Conservation (phyloP, 2,797 vertebrate species). For the Enteromius viviparus region DNA sequence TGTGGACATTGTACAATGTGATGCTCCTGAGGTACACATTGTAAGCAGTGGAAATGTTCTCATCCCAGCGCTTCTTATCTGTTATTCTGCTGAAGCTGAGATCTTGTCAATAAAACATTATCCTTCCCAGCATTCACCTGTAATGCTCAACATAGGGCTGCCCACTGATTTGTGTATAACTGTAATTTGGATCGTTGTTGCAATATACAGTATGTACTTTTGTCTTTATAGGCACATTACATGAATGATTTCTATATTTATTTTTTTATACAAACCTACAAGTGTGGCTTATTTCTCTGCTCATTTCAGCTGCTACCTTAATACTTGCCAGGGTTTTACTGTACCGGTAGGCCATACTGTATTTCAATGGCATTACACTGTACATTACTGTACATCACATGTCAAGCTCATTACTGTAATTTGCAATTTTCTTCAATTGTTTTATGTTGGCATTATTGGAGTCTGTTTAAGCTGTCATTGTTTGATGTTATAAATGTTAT, state of each 20-base stretch:
- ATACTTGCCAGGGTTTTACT: not conserved
- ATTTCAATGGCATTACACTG: conserved; percentile 24
- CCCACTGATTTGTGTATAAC: conserved; percentile 45
- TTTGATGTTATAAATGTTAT: not conserved
- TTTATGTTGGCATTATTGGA: not conserved
- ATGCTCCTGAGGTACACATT: conserved; percentile 2
- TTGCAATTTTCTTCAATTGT: not conserved
- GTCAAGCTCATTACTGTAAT: conserved; percentile 9
- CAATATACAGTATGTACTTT: conserved; percentile 22
- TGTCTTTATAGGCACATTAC: conserved; percentile 7
- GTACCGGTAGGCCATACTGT: not conserved
- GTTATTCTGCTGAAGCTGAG: conserved; percentile 37
- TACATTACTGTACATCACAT: not conserved
- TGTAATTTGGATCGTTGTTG: conserved; percentile 48
- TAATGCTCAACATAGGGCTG: conserved; percentile 39
- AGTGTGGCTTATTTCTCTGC: not conserved
- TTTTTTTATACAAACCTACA: conserved; percentile 22
- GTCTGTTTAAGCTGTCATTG: conserved; percentile 12
- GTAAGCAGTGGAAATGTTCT: conserved; percentile 46
- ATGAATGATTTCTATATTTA: conserved; percentile 45
- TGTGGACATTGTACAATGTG: not conserved
- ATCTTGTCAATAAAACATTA: conserved; percentile 52
- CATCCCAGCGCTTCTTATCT: conserved; percentile 14
- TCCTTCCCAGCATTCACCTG: conserved; percentile 11
- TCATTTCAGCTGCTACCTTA: conserved; percentile 17